Evolutionary conservation across 2,113 vertebrate genomes (phyloP), one percentile per base, ranked within the genome.

Genomic region (Ciconia boyciana): DNA sequence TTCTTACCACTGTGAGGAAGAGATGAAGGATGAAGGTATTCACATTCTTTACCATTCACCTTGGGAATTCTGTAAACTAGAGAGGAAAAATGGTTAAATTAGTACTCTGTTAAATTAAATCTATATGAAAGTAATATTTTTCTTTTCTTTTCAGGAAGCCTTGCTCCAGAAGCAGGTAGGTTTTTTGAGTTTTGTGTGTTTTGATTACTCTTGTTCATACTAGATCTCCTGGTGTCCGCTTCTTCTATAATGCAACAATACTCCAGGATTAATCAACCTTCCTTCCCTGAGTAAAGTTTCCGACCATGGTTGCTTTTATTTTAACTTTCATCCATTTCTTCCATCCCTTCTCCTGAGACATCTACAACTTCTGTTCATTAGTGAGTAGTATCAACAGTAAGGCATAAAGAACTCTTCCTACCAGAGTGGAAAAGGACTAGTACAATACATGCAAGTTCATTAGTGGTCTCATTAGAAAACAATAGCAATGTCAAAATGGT

Each of bases 151-250:
- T n/a, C 96, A 99, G 99, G 96, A 88, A 94, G 85, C 84, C 66
- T 97, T 99, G 34, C 98, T 98, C 89, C 91, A 97, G 74, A 97
- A 98, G 41, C 98, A 94, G 97, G 99, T 99, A 97, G 96, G 98
- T 83, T 54, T 79, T 89, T 89, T 68, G 39, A 75, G 11, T 55
- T 89, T 71, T 83, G 15, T 75, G 8, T 88, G 29, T 22, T 78
- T 51, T 72, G 24, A 21, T 76, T 75, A 46, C 32, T 62, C 5
- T 18, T 75, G 32, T 15, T 83, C 36, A 24, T 58, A 52, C 5
- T 57, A 41, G 21, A n/a, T 17, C 44, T 80, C 15, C 19, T 54
- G 57, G 49, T 44, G 18, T 39, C 49, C 60, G 9, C 18, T 77
- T 13, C 57, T 89, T 64, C 74, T 82, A 0, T 80, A 55, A 36